Evolutionary conservation across 2,113 vertebrate species (phyloP).

Genomic region (Sminthopsis crassicaudata): DNA sequence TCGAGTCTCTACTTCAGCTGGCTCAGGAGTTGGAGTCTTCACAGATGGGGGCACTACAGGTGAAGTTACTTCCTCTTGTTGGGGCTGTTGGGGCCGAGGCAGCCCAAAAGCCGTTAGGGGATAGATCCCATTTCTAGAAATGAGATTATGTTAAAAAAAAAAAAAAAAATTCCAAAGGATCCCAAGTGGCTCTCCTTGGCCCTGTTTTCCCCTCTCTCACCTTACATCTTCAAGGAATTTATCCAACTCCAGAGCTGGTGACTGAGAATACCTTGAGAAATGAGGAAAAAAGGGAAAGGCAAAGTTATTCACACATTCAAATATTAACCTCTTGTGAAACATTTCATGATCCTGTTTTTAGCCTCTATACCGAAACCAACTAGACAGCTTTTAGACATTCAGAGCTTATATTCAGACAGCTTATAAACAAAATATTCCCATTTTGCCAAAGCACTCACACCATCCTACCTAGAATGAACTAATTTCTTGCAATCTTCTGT

Average conservation of each 20-base stretch:
- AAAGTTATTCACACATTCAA: not conserved
- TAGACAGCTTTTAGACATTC: not conserved
- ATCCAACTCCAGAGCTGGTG: conserved; percentile 96
- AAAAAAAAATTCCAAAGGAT: not conserved
- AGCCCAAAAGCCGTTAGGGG: conserved; percentile 96
- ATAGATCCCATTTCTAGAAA: conserved; percentile 96
- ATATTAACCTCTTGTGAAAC: conserved; percentile 20
- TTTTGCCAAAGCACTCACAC: not conserved
- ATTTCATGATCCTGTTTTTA: not conserved
- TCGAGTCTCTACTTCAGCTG: conserved; percentile 95
- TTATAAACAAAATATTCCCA: not conserved
- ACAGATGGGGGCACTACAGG: conserved; percentile 96
- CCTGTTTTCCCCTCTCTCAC: conserved; percentile 78
- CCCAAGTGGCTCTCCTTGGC: not conserved
- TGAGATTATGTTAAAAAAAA: too few relatives aligned
- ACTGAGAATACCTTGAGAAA: conserved; percentile 92
- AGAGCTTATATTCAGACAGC: not conserved
- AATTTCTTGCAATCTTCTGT: not conserved
- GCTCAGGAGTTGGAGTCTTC: conserved; percentile 97
- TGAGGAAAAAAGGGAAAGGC: not conserved
- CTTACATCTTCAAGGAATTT: conserved; percentile 99
- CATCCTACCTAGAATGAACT: not conserved
- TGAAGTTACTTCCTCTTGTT: conserved; percentile 95
- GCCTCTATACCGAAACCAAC: not conserved
- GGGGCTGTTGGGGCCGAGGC: conserved; percentile 94